phyloP scores from a whole-genome alignment of 2,888 invertebrate genomes.

The Allygus modestus region DNA sequence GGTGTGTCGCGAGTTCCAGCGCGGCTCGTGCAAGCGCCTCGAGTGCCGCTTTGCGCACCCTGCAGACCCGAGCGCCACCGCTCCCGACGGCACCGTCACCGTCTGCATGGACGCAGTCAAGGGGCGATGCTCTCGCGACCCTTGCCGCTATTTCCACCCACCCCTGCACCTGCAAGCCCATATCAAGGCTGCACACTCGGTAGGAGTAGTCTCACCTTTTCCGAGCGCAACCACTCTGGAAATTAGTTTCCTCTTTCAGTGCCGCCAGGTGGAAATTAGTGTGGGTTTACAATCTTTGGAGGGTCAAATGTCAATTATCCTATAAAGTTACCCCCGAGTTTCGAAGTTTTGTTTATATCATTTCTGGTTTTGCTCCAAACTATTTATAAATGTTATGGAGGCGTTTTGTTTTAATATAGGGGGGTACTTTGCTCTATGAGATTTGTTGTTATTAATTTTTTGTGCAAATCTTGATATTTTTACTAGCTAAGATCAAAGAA shows the following conservation, averaged over 20 bases:
- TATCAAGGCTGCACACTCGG: slow-evolving; percentile 98
- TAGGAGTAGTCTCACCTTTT: slow-evolving; percentile 74
- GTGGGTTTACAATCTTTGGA: too few relatives aligned
- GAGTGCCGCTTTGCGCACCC: slow-evolving; percentile 99
- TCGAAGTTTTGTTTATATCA: too few relatives aligned
- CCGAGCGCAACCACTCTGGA: slow-evolving; percentile 42
- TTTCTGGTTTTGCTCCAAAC: too few relatives aligned
- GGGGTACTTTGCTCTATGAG: too few relatives aligned
- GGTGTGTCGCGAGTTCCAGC: slow-evolving; percentile 99
- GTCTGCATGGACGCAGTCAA: slow-evolving; percentile 99
- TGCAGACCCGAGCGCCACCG: slow-evolving; percentile 93
- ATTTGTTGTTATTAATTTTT: too few relatives aligned
- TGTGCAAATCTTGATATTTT: too few relatives aligned
- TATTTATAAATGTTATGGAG: too few relatives aligned
- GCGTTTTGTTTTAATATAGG: too few relatives aligned
- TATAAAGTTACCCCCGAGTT: too few relatives aligned
- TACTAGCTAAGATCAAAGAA: too few relatives aligned
- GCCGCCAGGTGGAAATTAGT: neutral
- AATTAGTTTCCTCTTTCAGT: neutral
- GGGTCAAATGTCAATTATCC: too few relatives aligned
- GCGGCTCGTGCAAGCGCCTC: slow-evolving; percentile 98
- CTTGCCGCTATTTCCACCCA: slow-evolving; percentile 99
- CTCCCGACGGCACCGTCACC: slow-evolving; percentile 99
- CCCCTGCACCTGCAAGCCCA: slow-evolving; percentile 99
- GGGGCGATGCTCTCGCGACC: slow-evolving; percentile 99